These are phyloP conservation scores for Arbacia lixula DNA, from an alignment of 53 echinoderm and acorn worm genomes.

Conservation along the genomic window DNA sequence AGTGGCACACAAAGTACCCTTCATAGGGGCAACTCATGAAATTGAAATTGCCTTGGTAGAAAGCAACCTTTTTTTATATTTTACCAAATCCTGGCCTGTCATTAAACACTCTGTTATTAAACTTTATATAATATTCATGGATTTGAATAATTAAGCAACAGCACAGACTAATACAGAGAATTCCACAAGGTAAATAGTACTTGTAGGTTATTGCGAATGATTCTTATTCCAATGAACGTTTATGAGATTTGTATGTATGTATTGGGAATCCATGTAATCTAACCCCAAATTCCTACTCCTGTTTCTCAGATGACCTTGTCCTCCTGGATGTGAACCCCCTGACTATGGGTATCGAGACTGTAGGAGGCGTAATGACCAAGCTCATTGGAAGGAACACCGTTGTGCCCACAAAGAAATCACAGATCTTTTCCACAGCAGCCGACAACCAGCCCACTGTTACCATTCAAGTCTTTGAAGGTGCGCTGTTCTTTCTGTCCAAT, in stretches of 20 bases:
- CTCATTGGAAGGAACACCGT: constrained; percentile 90
- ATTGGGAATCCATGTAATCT: too few species aligned
- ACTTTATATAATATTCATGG: too few species aligned
- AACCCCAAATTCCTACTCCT: neutral
- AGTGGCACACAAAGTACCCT: too few species aligned
- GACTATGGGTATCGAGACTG: constrained; percentile 97
- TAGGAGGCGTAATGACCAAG: constrained; percentile 98
- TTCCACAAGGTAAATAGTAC: neutral
- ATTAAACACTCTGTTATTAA: too few species aligned
- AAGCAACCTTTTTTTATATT: too few species aligned
- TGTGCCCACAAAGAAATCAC: constrained; percentile 97
- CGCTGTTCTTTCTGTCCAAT: too few species aligned
- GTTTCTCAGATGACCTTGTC: constrained; percentile 84
- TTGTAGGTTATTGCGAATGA: neutral
- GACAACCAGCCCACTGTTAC: constrained; percentile 99
- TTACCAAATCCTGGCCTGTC: too few species aligned
- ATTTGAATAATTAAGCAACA: too few species aligned
- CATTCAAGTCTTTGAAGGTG: constrained; percentile 99
- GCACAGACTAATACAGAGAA: too few species aligned
- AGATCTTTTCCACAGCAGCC: constrained; percentile 99
- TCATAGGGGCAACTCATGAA: too few species aligned
- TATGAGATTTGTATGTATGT: neutral
- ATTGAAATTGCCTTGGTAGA: too few species aligned
- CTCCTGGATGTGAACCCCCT: constrained; percentile 97
- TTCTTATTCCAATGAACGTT: neutral